Conservation (phyloP, 2,888 invertebrate species). For the Sicus ferrugineus region DNA sequence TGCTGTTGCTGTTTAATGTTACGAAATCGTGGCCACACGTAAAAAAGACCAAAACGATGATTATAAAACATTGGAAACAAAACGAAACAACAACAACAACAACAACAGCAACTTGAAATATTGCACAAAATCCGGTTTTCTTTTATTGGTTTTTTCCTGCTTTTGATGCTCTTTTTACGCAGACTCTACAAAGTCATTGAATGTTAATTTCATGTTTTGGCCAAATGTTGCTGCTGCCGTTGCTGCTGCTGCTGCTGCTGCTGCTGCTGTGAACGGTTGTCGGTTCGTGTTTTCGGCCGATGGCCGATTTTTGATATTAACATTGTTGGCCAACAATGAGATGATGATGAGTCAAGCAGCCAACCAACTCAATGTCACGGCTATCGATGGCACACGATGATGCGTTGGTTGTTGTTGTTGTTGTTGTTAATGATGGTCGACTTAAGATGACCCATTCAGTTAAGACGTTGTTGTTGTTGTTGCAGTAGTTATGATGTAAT, state of each 20-base stretch:
- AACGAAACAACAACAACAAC: slow-evolving; percentile 22
- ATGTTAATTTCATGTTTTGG: slow-evolving; percentile 42
- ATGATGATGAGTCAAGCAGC: slow-evolving; percentile 16
- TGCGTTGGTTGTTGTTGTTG: slow-evolving; percentile 17
- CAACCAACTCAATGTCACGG: slow-evolving; percentile 53
- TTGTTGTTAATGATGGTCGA: not conserved
- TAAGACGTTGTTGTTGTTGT: slow-evolving; percentile 17
- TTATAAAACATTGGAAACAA: not conserved
- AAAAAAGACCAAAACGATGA: not conserved
- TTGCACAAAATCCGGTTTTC: slow-evolving; percentile 32
- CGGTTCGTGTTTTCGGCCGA: not conserved
- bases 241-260: slow-evolving; percentile 11
- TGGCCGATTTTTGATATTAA: slow-evolving; percentile 10
- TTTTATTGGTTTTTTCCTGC: not conserved
- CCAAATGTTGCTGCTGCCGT: not conserved
- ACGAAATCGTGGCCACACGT: slow-evolving; percentile 30
- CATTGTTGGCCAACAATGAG: slow-evolving; percentile 27
- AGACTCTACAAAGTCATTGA: slow-evolving; percentile 45
- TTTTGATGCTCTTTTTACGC: not conserved
- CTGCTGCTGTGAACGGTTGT: not conserved
- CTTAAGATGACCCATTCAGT: not conserved
- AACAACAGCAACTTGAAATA: slow-evolving; percentile 34
- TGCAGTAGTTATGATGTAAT: slow-evolving; percentile 23
- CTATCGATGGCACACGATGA: slow-evolving; percentile 26
- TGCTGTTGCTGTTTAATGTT: slow-evolving; percentile 45